Evolutionary conservation across 1,140 invertebrate genomes (phyloP).

Genomic region (Geopemphigus sp.): DNA sequence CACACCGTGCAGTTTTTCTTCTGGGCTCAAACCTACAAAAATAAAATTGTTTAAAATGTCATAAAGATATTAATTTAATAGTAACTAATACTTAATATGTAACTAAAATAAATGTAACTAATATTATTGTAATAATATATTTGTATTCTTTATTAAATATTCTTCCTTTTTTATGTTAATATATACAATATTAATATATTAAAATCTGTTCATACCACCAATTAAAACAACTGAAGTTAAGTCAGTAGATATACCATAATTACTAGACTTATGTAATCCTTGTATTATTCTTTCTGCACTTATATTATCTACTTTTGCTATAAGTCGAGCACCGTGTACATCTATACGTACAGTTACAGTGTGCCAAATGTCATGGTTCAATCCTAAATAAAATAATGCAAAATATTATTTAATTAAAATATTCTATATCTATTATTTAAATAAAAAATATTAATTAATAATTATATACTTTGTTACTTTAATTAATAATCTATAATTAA

Average conservation of each 20-base stretch:
- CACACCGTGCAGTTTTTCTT: constrained; percentile 79
- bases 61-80: no score
- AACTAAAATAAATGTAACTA: no score
- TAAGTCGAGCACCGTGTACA: constrained; percentile 74
- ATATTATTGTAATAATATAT: no score
- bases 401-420: not conserved
- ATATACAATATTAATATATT: no score
- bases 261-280: constrained; percentile 74
- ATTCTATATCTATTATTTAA: no score
- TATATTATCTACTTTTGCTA: constrained; percentile 77
- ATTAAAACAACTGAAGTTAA: constrained; percentile 82
- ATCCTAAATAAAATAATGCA: constrained; percentile 55
- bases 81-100: no score
- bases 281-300: constrained; percentile 75
- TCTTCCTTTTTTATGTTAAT: no score
- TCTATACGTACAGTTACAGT: constrained; percentile 79
- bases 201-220: constrained; percentile 65
- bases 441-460: no score
- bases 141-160: no score
- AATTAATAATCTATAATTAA: no score
- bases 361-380: constrained; percentile 88
- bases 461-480: no score
- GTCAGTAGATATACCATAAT: constrained; percentile 79
- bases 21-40: constrained; percentile 72
- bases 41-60: not conserved